A percentile compares a stretch with the other conserved stretches of the same genome.
These are phyloP conservation scores for Podarcis lilfordi DNA, from an alignment of 2,797 vertebrate genomes.

Conservation along the genomic window DNA sequence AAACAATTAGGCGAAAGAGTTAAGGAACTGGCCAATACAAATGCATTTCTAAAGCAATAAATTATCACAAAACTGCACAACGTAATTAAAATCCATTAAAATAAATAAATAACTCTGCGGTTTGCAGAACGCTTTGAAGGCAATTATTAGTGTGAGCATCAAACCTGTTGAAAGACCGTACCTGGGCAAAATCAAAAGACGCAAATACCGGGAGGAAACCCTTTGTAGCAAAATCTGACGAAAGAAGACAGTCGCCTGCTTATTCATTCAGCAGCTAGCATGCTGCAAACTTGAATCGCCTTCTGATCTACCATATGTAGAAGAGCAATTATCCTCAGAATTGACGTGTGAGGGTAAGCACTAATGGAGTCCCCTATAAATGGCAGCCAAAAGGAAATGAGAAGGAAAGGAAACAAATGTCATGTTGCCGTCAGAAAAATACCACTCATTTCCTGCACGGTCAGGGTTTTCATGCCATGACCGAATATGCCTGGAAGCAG, in stretches of 20 bases:
- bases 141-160: not conserved
- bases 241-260: not conserved
- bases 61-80: not conserved
- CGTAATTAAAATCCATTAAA: not conserved
- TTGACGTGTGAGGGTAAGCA: no score
- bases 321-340: not conserved
- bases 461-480: not conserved
- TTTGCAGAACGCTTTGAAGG: not conserved
- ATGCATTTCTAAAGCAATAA: not conserved
- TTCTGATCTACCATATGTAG: not conserved
- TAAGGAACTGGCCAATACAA: not conserved
- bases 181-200: not conserved
- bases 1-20: not conserved
- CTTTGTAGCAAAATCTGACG: not conserved
- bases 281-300: not conserved
- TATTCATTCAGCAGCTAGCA: not conserved
- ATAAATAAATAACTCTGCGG: no score
- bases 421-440: not conserved
- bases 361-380: not conserved
- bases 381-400: not conserved
- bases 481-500: no score
- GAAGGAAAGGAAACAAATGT: not conserved
- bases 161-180: not conserved
- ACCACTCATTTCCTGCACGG: not conserved
- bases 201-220: not conserved